Conservation (phyloP, 2,888 invertebrate genomes). For the Phymatocera aterrima region DNA sequence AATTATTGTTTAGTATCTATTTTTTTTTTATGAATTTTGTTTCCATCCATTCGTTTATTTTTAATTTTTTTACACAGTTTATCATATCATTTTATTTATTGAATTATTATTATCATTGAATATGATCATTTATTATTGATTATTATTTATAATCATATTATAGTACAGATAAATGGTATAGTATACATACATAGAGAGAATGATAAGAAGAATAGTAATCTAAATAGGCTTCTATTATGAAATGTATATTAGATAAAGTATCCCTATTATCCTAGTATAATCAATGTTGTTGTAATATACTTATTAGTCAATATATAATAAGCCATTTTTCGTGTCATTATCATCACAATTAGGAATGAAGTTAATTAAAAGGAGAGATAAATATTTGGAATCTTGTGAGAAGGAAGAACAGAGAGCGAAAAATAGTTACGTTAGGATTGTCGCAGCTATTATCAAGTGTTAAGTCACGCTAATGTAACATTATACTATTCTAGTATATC, state of each 20-base stretch:
- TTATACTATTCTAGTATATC: background rate
- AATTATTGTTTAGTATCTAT: too few relatives aligned
- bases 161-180: too few relatives aligned
- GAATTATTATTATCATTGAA: too few relatives aligned
- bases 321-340: background rate
- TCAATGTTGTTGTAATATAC: background rate
- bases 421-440: background rate
- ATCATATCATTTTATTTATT: too few relatives aligned
- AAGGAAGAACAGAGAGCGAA: background rate
- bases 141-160: too few relatives aligned
- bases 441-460: background rate
- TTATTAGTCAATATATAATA: too few relatives aligned
- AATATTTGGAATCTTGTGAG: background rate
- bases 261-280: background rate
- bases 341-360: background rate
- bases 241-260: background rate
- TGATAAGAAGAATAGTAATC: background rate
- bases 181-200: background rate
- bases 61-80: too few relatives aligned
- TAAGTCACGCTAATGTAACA: background rate
- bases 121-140: too few relatives aligned
- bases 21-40: too few relatives aligned
- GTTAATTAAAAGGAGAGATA: background rate
- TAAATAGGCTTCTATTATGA: background rate
- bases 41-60: too few relatives aligned